Base-by-base conservation (phyloP, 2,888 invertebrate species). In the Drosophila neonasuta region DNA sequence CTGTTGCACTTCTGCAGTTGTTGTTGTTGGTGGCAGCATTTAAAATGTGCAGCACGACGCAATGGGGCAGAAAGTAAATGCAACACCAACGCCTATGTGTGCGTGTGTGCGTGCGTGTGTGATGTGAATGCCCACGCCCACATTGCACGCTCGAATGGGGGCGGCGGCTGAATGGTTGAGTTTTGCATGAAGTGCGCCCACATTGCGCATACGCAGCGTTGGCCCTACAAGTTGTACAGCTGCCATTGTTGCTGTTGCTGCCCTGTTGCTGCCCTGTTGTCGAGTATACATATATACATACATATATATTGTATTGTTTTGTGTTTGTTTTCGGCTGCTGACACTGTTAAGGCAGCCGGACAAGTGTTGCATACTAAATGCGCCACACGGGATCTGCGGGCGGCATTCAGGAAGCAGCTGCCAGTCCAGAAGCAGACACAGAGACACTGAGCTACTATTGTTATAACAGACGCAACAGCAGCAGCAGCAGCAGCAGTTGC, bases 331-430 rank as follows among this genome's bases (percentile, higher is more conserved):
- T 41, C 55, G 56, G 57, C 45, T 24, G 54, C 76, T 63, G 62
- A 79, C 77, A 63, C 68, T 80, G 80, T 80, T 71, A 79, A 81
- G 66, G 85, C 64, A 66, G 57, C 74, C 68, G 82, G 66, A 85
- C 80, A 79, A 85, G 68, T 50, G 71, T 57, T 85, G 80, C 80
- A 80, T 80, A 85, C 80, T 36, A 79, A 80, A 79, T 82, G 62
- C 45, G 67, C 50, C 62, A 57, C 62, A 57, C 80, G 59, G 52
- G 17, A 64, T 42, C 55, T 42, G 54, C 44, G 54, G 52, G 8
- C 49, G 54, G 42, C 51, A 42, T 42, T 17, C 41, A 13, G 57
- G n/a, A 72, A 61, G 58, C 52, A 49, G n/a, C 30, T 39, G 45
- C 45, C 55, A 54, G 32, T 44, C 32, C 44, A 15, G 34, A 10